phyloP scores from a whole-genome alignment of 2,797 vertebrate genomes.

The Squalus acanthias region DNA sequence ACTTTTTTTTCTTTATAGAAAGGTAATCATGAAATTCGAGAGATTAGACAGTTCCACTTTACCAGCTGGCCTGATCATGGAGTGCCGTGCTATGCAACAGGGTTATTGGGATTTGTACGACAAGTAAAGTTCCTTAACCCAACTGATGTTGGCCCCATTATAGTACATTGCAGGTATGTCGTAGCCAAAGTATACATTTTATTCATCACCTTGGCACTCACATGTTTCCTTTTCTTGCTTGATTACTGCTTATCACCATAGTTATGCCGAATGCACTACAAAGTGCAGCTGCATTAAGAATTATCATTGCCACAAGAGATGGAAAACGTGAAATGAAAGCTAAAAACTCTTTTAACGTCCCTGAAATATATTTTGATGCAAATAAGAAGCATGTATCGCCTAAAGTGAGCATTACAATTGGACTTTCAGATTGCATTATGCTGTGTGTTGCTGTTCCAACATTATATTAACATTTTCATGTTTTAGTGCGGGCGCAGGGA shows the following conservation, averaged over 20 bases:
- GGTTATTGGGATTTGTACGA: slow-evolving; percentile 86
- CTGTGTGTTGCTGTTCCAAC: not conserved
- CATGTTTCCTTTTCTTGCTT: not conserved
- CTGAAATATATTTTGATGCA: not conserved
- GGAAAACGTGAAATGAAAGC: not conserved
- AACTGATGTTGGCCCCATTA: slow-evolving; percentile 82
- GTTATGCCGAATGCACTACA: not conserved
- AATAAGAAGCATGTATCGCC: not conserved
- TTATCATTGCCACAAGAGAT: not conserved
- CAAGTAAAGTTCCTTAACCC: slow-evolving; percentile 97
- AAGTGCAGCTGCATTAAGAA: not conserved
- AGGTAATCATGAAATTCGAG: slow-evolving; percentile 93
- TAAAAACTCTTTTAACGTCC: not conserved
- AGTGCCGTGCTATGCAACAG: slow-evolving; percentile 90
- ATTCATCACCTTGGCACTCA: not conserved
- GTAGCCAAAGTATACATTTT: not conserved
- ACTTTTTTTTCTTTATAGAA: slow-evolving; percentile 60
- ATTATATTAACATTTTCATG: not conserved
- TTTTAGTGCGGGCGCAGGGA: slow-evolving; percentile 81
- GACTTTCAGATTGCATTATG: not conserved
- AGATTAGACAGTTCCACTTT: slow-evolving; percentile 95
- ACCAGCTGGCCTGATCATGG: slow-evolving; percentile 98
- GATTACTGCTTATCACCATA: not conserved
- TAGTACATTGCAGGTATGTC: slow-evolving; percentile 88
- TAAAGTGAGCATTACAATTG: not conserved